Evolutionary conservation across 2,797 vertebrate genomes (phyloP).

Genomic region (Apogon hyalosoma): DNA sequence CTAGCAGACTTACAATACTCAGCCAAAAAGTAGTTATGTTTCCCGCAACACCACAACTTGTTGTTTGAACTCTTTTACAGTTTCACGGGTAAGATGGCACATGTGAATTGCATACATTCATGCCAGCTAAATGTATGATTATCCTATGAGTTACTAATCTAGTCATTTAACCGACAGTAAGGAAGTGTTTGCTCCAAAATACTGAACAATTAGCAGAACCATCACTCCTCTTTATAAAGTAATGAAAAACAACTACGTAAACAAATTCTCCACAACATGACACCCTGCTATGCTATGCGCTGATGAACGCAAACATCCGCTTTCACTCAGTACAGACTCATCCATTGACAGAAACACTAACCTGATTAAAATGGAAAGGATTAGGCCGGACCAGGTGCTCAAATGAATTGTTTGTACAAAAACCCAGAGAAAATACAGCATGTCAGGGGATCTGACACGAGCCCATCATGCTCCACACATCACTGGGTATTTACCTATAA

Average conservation of each 20-base stretch:
- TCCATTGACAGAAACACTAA: slow-evolving; percentile 67
- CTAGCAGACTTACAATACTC: too few species aligned
- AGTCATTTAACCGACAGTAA: neutral
- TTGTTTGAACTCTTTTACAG: too few species aligned
- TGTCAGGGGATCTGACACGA: slow-evolving; percentile 57
- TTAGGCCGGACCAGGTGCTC: slow-evolving; percentile 70
- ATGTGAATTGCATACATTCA: too few species aligned
- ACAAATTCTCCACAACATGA: slow-evolving; percentile 44
- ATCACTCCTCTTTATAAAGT: slow-evolving; percentile 5
- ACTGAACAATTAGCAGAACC: slow-evolving; percentile 16
- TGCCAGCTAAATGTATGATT: too few species aligned
- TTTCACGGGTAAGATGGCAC: too few species aligned
- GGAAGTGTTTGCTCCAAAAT: slow-evolving; percentile 1
- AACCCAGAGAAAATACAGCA: slow-evolving; percentile 61
- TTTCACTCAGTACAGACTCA: slow-evolving; percentile 46
- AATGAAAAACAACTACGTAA: slow-evolving; percentile 34
- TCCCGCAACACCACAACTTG: too few species aligned
- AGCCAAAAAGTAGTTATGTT: too few species aligned
- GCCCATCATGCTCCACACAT: slow-evolving; percentile 51
- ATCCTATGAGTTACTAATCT: neutral
- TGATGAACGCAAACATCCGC: slow-evolving; percentile 36
- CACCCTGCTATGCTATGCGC: slow-evolving; percentile 15
- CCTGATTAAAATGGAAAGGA: slow-evolving; percentile 78
- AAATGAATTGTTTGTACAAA: slow-evolving; percentile 73
- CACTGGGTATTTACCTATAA: slow-evolving; percentile 59